Conservation (phyloP, 1,140 invertebrate species). For the Apis cerana region DNA sequence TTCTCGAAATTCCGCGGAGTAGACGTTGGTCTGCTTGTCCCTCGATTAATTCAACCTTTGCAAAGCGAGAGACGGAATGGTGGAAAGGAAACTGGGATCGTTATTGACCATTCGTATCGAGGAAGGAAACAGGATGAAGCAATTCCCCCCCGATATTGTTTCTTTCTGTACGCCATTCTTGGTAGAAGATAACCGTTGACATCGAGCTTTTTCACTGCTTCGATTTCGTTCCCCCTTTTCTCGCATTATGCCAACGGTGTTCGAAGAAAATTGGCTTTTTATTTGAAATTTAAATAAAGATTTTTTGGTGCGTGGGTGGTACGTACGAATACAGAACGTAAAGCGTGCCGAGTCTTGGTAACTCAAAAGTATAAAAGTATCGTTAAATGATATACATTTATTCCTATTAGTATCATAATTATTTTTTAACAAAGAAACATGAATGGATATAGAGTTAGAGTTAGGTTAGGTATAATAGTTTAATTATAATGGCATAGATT, state of each 20-base stretch:
- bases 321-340: too few relatives aligned
- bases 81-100: background rate
- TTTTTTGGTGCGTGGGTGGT: too few relatives aligned
- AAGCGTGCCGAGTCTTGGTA: too few relatives aligned
- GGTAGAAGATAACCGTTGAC: conserved; percentile 15
- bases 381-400: too few relatives aligned
- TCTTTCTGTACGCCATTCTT: background rate
- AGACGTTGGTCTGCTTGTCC: background rate
- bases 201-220: background rate
- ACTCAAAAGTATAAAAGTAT: too few relatives aligned
- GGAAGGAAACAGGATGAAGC: background rate
- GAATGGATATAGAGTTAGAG: too few relatives aligned
- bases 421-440: too few relatives aligned
- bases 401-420: too few relatives aligned
- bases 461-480: too few relatives aligned
- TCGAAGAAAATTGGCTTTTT: background rate
- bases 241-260: background rate
- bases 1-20: conserved; percentile 18
- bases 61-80: background rate
- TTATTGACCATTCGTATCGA: conserved; percentile 2
- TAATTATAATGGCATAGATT: too few relatives aligned
- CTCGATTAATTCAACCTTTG: conserved; percentile 15
- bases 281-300: background rate
- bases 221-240: background rate
- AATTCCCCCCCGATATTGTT: background rate